phyloP scores from a whole-genome alignment of 2,113 vertebrate genomes.

The Rhombomys opimus region DNA sequence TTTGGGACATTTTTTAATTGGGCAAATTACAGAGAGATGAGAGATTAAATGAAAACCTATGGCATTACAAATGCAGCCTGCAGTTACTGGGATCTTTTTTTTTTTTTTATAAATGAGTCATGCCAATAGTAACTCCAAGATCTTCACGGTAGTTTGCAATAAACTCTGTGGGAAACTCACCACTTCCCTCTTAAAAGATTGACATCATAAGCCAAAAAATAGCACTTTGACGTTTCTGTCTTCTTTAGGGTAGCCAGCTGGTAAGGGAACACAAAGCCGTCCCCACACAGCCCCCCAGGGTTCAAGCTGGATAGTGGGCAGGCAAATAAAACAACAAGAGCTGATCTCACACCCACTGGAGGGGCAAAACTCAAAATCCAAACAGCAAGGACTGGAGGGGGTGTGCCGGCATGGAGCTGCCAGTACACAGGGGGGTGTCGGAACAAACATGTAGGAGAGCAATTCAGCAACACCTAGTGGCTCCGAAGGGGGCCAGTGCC shows the following conservation, averaged over 20 bases:
- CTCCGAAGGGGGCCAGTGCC: fast-evolving
- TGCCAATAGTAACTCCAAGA: constrained; percentile 58
- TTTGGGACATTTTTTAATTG: constrained; percentile 65
- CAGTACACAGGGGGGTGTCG: not conserved
- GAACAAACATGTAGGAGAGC: not conserved
- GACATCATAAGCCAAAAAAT: constrained; percentile 71
- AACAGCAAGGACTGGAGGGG: not conserved
- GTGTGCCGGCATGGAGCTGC: not conserved
- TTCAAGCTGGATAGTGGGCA: not conserved
- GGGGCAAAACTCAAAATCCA: not conserved
- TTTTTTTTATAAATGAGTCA: constrained; percentile 73
- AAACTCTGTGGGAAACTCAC: constrained; percentile 72
- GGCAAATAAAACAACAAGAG: constrained; percentile 7
- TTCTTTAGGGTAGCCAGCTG: not conserved
- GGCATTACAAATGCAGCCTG: constrained; percentile 68
- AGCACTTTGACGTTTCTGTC: constrained; percentile 18
- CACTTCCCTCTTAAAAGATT: constrained; percentile 63
- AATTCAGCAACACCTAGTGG: fast-evolving
- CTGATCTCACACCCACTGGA: not conserved
- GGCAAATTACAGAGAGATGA: constrained; percentile 71
- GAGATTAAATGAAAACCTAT: constrained; percentile 74
- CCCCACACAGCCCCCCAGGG: not conserved
- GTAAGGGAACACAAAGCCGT: not conserved
- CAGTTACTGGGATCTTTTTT: constrained; percentile 62
- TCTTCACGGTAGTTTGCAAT: constrained; percentile 72